Evolutionary conservation across 1,140 invertebrate species (phyloP), one percentile per base, ranked within the genome.

Genomic region (Bombus consobrinus): DNA sequence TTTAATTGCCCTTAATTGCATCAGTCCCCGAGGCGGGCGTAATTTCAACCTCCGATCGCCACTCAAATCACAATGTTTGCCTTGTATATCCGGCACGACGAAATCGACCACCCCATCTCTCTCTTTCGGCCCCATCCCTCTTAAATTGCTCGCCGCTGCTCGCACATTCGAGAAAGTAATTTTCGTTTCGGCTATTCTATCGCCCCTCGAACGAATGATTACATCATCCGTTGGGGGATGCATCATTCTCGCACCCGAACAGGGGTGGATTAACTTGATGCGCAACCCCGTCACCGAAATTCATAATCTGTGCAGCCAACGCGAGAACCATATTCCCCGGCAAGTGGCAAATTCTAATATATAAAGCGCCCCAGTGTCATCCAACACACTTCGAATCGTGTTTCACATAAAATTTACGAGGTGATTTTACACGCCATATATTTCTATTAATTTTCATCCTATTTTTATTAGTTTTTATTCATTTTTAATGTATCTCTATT

Each of bases 121-220:
- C 57, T 41, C 57, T 64, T 37, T 25, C 53, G 8, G 4, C 22
- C 28, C 28, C 10, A n/a, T 37, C 34, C 15, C 74, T 66, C 86
- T 87, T 83, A 89, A 87, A 89, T 90, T 90, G 89, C 81, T 87
- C 88, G 89, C 84, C 88, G 78, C 75, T 75, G 85, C 78, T 90
- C 88, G 87, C 86, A 81, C 82, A 88, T 88, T 88, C 83, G 89
- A 84, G 85, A 90, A 90, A 90, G 86, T 91, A 91, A 87, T 91
- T 92, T 89, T 92, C 90, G 83, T 90, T 90, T 88, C 79, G 85
- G 83, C 89, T 88, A 88, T 90, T 90, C 88, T 90, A 90, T 90
- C 88, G 68, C 89, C 82, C 89, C 88, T 88, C 89, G 88, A 92
- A 90, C 90, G 91, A 92, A 92, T 91, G 91, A 92, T 92, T 92